phyloP scores from a whole-genome alignment of 1,140 invertebrate species.

The Papilio glaucus region DNA sequence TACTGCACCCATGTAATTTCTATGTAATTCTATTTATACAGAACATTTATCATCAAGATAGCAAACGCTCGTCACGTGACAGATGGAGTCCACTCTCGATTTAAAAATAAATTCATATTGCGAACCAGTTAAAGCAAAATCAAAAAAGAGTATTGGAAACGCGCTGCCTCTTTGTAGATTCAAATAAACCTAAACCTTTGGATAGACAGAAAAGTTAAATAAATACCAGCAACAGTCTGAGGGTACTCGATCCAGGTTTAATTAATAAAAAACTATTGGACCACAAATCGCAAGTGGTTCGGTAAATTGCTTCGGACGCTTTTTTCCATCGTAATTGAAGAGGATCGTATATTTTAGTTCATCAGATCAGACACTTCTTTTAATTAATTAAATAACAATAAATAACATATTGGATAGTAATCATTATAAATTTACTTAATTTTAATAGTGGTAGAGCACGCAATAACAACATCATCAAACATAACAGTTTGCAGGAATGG shows the following conservation, averaged over 20 bases:
- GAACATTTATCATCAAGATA: not conserved
- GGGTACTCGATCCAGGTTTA: conserved; percentile 1
- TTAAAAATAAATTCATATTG: not conserved
- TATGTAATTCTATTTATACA: not conserved
- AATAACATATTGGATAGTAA: no score
- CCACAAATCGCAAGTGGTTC: not conserved
- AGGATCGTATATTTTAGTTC: not conserved
- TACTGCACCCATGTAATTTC: not conserved
- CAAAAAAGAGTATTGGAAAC: not conserved
- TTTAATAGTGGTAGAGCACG: no score
- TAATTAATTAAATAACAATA: no score
- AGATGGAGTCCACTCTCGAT: conserved; percentile 1
- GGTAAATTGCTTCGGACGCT: not conserved
- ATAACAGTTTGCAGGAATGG: no score
- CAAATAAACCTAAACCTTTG: not conserved
- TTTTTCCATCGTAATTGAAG: not conserved
- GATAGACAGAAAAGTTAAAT: not conserved
- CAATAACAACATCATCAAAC: no score
- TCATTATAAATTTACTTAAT: no score
- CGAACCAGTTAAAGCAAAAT: not conserved
- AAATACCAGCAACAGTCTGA: not conserved
- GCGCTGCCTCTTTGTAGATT: not conserved
- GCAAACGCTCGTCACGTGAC: not conserved
- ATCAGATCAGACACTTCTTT: no score
- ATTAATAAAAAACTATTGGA: conserved; percentile 14